Evolutionary conservation across 2,888 invertebrate species (phyloP), one percentile per base, ranked within the genome.

Genomic region (Venusia cambrica): DNA sequence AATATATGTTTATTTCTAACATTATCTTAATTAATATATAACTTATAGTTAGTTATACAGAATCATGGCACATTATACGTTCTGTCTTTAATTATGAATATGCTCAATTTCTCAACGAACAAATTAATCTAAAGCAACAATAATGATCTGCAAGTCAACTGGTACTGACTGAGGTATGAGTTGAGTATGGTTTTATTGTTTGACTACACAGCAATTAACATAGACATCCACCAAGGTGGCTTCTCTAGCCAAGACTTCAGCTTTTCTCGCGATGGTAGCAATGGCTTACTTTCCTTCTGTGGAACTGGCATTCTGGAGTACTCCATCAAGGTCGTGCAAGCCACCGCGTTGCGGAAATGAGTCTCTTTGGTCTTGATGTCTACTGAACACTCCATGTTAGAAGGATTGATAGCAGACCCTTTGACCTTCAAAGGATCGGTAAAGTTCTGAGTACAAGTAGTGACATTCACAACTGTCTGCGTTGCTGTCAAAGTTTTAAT

Each of bases 171-270:
- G 15, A 7, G n/a, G n/a, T n/a, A 13, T 14, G 3, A 14, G 3
- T 22, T 21, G 10, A n/a, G n/a, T n/a, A n/a, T n/a, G n/a, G n/a
- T n/a, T n/a, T n/a, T n/a, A n/a, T n/a, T n/a, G n/a, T n/a, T n/a
- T n/a, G n/a, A n/a, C 54, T 58, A 84, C 2, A 74, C 67, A 17
- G 77, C 76, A 32, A 85, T 72, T 38, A 85, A 78, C 39, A 77
- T 36, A 7, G 83, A 71, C 58, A 78, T 49, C 85, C 85, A 85
- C 85, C 85, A 84, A 0, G 85, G 85, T 1, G 84, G 85, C 16
- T 71, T 84, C 1, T 64, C 40, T 5, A 79, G 33, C 78, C 79
- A 81, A 0, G 73, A 52, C 38, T 79, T 77, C 13, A 85, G 42
- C 40, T 66, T 75, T 2, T 54, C 48, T 42, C 67, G 68, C 2